These are phyloP conservation scores for Dallia pectoralis DNA, from an alignment of 2,797 vertebrate species.

Conservation along the genomic window DNA sequence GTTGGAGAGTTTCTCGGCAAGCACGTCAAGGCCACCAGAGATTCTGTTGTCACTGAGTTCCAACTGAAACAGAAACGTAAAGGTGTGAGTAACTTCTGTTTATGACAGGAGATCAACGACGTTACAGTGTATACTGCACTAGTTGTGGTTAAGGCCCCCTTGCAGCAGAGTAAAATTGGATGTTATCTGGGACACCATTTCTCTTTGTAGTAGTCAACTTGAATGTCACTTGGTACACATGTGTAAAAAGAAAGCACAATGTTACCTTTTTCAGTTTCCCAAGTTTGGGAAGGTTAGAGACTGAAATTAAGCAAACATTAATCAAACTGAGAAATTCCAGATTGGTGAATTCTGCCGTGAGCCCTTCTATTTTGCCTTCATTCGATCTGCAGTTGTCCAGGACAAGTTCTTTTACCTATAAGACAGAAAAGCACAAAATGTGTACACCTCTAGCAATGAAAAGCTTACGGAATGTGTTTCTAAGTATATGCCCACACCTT, in stretches of 20 bases:
- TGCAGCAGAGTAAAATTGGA: neutral
- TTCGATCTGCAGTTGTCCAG: constrained; percentile 90
- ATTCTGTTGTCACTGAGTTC: constrained; percentile 95
- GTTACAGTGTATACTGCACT: neutral
- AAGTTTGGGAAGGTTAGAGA: constrained; percentile 89
- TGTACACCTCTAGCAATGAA: neutral
- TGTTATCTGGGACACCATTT: neutral
- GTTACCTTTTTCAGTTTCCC: constrained; percentile 93
- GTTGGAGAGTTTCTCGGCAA: constrained; percentile 91
- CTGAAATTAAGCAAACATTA: constrained; percentile 86
- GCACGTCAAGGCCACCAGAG: constrained; percentile 86
- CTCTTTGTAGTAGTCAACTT: neutral
- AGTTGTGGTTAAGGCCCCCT: neutral
- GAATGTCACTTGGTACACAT: neutral
- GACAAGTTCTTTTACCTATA: constrained; percentile 88
- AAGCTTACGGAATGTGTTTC: neutral
- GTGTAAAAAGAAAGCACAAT: neutral
- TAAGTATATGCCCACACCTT: neutral
- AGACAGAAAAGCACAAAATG: constrained; percentile 9
- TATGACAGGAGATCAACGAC: neutral
- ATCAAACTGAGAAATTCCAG: constrained; percentile 95
- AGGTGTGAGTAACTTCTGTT: constrained; percentile 20
- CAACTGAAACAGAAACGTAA: constrained; percentile 72
- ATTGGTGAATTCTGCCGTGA: constrained; percentile 89
- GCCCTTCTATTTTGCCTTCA: constrained; percentile 89